phyloP scores from a whole-genome alignment of 2,888 invertebrate species.

The Salticus scenicus region DNA sequence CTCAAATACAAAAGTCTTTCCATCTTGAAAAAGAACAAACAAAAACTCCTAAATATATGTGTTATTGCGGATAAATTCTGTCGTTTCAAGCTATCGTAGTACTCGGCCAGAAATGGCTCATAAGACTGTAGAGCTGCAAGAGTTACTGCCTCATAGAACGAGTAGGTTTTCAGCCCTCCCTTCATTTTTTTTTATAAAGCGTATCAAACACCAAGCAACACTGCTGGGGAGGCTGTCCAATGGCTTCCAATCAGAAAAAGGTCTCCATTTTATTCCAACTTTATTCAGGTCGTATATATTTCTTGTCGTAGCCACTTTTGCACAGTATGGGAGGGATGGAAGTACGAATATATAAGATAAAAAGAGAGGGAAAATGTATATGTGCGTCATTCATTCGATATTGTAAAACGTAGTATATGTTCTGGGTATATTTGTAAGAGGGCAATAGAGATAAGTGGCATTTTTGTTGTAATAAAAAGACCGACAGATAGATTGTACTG shows the following conservation, averaged over 20 bases:
- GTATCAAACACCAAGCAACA: constrained; percentile 63
- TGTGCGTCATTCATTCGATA: background rate
- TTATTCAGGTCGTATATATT: constrained; percentile 67
- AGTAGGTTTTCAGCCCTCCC: background rate
- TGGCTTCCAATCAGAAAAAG: constrained; percentile 50
- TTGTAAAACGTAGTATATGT: background rate
- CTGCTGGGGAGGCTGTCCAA: constrained; percentile 28
- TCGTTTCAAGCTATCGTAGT: constrained; percentile 46
- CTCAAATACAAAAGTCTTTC: constrained; percentile 1
- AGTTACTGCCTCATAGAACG: constrained; percentile 44
- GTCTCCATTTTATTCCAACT: constrained; percentile 59
- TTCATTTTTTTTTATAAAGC: constrained; percentile 26
- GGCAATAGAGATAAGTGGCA: background rate
- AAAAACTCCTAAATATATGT: constrained; percentile 62
- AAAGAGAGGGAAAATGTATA: background rate
- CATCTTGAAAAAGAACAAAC: constrained; percentile 41
- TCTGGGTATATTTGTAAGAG: background rate
- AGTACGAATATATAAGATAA: background rate
- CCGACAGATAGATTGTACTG: background rate
- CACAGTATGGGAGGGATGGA: background rate
- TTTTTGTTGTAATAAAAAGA: background rate
- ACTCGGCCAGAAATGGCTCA: constrained; percentile 61
- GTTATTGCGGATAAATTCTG: constrained; percentile 69
- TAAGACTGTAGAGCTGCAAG: constrained; percentile 52
- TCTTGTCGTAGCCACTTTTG: constrained; percentile 51